Conservation (phyloP, 2,888 invertebrate genomes). For the Rhorus exstirpatorius region DNA sequence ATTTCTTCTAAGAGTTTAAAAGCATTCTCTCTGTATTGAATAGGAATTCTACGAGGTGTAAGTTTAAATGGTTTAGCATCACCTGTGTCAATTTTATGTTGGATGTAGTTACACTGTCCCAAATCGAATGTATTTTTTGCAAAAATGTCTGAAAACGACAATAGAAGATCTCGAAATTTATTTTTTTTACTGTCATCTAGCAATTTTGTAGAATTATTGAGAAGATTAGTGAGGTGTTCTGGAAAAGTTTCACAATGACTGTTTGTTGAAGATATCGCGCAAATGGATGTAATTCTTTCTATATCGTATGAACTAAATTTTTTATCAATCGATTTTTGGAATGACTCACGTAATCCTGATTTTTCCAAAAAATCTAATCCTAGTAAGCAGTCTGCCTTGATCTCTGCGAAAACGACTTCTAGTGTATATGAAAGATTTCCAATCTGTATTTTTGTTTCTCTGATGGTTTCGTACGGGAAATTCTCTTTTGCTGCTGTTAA, state of each 20-base stretch:
- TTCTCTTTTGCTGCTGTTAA: constrained; percentile 6
- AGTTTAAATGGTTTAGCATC: constrained; percentile 18
- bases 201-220: not conserved
- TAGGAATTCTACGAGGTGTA: constrained; percentile 13
- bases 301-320: not conserved
- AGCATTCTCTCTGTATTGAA: constrained; percentile 5
- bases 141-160: not conserved
- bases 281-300: not conserved
- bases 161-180: not conserved
- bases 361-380: constrained; percentile 12
- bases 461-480: constrained; percentile 2
- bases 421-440: constrained; percentile 3
- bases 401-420: constrained; percentile 15
- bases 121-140: constrained; percentile 8
- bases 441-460: not conserved
- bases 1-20: constrained; percentile 8
- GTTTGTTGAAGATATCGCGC: not conserved
- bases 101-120: constrained; percentile 7
- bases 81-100: constrained; percentile 28
- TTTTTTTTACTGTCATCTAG: not conserved
- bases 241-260: not conserved
- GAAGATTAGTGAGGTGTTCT: not conserved
- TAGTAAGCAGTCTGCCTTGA: not conserved
- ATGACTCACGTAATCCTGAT: constrained; percentile 15
- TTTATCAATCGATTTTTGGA: not conserved